These are phyloP conservation scores for Vombatus ursinus DNA, from an alignment of 2,113 vertebrate genomes.

Conservation along the genomic window DNA sequence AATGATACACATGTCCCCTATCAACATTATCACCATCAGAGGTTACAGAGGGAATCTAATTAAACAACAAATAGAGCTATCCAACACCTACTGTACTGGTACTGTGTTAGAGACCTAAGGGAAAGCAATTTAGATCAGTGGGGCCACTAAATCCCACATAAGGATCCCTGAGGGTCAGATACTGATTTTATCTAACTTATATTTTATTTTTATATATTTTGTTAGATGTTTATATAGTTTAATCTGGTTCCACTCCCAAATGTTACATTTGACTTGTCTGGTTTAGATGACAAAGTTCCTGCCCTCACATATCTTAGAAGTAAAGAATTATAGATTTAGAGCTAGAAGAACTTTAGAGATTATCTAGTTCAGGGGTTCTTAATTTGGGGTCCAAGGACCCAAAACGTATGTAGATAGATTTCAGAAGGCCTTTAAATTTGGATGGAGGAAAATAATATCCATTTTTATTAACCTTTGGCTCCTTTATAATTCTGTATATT, in stretches of 20 bases:
- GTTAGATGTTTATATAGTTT: not conserved
- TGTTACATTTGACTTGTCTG: not conserved
- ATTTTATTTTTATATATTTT: not conserved
- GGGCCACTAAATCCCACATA: not conserved
- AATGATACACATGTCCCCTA: not conserved
- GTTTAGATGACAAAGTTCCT: not conserved
- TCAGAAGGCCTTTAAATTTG: too few species aligned
- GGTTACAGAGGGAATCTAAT: not conserved
- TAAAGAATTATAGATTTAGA: too few species aligned
- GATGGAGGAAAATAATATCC: too few species aligned
- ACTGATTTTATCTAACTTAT: not conserved
- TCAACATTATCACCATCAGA: not conserved
- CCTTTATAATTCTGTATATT: too few species aligned
- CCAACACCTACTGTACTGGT: not conserved
- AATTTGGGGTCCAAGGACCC: too few species aligned
- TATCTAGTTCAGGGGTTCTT: too few species aligned
- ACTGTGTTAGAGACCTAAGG: not conserved
- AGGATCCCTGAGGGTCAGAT: not conserved
- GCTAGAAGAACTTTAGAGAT: too few species aligned
- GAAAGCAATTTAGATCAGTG: not conserved
- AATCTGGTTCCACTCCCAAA: not conserved
- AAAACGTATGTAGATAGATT: too few species aligned
- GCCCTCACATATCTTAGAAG: too few species aligned
- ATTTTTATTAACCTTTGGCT: too few species aligned
- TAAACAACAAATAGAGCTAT: not conserved